Conservation (phyloP, 2,888 invertebrate species). For the Stenchaetothrips biformis region DNA sequence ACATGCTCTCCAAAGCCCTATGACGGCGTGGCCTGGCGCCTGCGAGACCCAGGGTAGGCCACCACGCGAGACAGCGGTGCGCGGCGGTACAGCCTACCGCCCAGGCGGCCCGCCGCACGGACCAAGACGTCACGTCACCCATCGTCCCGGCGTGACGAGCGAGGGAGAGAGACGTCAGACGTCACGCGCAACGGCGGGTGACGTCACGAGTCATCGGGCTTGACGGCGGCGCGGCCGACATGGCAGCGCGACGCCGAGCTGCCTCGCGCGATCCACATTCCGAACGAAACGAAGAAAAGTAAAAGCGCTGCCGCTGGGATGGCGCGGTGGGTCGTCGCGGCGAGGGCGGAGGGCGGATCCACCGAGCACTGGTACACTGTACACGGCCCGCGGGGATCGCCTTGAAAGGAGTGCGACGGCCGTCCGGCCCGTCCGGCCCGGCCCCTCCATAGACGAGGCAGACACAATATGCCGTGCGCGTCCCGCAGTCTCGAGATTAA, state of each 20-base stretch:
- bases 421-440: neutral
- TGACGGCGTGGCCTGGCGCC: no score
- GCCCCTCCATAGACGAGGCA: neutral
- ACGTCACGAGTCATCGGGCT: neutral
- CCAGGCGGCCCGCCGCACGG: neutral
- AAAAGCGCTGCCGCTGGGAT: neutral
- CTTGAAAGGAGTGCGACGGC: neutral
- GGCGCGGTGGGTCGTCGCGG: neutral
- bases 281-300: neutral
- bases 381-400: slow-evolving; percentile 6
- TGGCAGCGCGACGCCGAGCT: neutral
- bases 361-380: neutral
- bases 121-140: neutral
- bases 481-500: neutral
- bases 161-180: neutral
- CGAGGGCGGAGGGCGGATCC: neutral
- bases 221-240: neutral
- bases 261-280: slow-evolving; percentile 1
- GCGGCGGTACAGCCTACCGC: no score
- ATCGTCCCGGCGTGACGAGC: neutral
- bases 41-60: no score
- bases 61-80: no score
- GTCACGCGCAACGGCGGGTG: neutral
- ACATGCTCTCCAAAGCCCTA: no score
- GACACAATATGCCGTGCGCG: slow-evolving; percentile 13